A percentile compares a stretch with the other conserved stretches of the same genome.
These are phyloP conservation scores for Apodemia mormo DNA, from an alignment of 2,888 invertebrate species.

Conservation along the genomic window DNA sequence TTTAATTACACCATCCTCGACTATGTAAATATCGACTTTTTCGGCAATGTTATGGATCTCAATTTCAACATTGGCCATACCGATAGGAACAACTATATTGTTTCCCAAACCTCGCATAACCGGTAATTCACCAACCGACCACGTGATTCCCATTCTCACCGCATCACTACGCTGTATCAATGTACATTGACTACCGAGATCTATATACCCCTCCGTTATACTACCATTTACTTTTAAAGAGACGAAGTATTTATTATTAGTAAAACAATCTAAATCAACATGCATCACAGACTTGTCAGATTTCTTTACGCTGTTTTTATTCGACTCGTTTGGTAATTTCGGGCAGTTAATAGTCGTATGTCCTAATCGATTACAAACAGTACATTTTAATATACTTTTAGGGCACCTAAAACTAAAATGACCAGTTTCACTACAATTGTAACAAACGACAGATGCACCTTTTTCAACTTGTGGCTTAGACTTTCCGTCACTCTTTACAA, in stretches of 20 bases:
- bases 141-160: background rate
- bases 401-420: conserved; percentile 24
- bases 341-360: conserved; percentile 15
- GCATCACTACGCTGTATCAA: background rate
- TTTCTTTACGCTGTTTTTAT: background rate
- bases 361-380: conserved; percentile 18
- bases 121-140: background rate
- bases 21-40: background rate
- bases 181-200: conserved; percentile 17
- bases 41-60: background rate
- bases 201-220: background rate
- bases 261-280: background rate
- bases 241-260: background rate
- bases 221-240: conserved; percentile 4
- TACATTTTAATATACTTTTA: conserved; percentile 18
- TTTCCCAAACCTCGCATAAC: conserved; percentile 1
- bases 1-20: conserved; percentile 3
- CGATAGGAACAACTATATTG: background rate
- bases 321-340: background rate
- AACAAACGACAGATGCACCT: conserved; percentile 6
- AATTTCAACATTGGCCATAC: background rate
- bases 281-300: background rate
- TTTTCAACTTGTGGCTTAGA: background rate
- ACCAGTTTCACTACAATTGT: conserved; percentile 21
- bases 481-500: background rate